Conservation (phyloP, 1,140 invertebrate genomes). For the Ephestia elutella region DNA sequence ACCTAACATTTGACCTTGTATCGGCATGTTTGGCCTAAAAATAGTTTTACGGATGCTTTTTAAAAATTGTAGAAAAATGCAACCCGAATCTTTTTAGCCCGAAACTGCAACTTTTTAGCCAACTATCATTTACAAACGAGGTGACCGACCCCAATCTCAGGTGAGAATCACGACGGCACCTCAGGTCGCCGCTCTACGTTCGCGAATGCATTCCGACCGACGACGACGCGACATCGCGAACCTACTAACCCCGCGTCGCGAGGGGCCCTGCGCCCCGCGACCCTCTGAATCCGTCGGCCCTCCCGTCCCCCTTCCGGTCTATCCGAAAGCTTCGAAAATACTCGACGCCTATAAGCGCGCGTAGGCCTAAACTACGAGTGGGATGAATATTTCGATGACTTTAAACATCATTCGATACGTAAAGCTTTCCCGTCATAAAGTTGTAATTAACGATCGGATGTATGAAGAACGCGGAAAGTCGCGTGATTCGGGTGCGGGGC, state of each 20-base stretch:
- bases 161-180: constrained; percentile 63
- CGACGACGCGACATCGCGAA: constrained; percentile 67
- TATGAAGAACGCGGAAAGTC: constrained; percentile 26
- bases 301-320: constrained; percentile 61
- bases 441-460: constrained; percentile 36
- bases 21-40: constrained; percentile 56
- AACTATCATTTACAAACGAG: constrained; percentile 38
- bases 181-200: constrained; percentile 68
- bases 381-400: constrained; percentile 24
- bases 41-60: constrained; percentile 28
- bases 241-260: constrained; percentile 69
- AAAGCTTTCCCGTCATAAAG: constrained; percentile 15
- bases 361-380: constrained; percentile 37
- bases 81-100: constrained; percentile 16
- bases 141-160: constrained; percentile 52
- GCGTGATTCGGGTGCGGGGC: constrained; percentile 43
- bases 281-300: constrained; percentile 63
- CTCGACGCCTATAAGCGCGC: constrained; percentile 56
- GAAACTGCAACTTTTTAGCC: constrained; percentile 17
- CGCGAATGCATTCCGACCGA: constrained; percentile 72
- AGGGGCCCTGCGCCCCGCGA: constrained; percentile 66
- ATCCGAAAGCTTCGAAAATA: constrained; percentile 71
- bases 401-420: constrained; percentile 21
- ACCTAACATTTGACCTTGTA: constrained; percentile 65
- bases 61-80: constrained; percentile 16